Conservation (phyloP, 2,113 vertebrate genomes). For the Oriolus oriolus region DNA sequence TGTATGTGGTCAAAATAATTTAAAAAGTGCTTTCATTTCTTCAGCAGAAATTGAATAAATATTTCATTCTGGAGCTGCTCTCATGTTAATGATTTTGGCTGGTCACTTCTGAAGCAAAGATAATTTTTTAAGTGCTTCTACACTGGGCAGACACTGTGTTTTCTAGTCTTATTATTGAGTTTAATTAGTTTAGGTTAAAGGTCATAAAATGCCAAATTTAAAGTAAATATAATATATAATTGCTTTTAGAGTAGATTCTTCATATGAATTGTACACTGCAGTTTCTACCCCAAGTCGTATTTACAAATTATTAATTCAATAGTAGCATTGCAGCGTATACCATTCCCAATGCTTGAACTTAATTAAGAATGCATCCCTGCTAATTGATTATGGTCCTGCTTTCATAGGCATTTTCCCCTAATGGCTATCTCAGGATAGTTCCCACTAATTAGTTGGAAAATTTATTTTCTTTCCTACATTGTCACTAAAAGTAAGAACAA, state of each 20-base stretch:
- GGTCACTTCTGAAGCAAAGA: background rate
- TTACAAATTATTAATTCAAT: constrained; percentile 47
- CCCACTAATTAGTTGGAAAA: constrained; percentile 47
- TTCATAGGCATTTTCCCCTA: constrained; percentile 15
- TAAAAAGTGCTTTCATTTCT: background rate
- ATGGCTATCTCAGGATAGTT: constrained; percentile 10
- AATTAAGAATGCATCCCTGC: constrained; percentile 53
- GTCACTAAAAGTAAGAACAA: background rate
- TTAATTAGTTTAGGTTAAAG: constrained; percentile 2
- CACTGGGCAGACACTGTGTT: background rate
- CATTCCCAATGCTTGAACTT: constrained; percentile 31
- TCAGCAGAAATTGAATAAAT: background rate
- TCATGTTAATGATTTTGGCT: background rate
- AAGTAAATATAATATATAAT: background rate
- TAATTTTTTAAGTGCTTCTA: background rate
- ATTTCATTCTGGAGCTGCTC: background rate
- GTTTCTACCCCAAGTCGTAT: background rate
- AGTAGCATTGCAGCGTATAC: background rate
- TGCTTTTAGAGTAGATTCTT: background rate
- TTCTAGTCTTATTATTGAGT: background rate
- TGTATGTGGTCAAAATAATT: background rate
- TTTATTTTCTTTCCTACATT: background rate
- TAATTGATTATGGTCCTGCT: constrained; percentile 50
- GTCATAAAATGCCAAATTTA: background rate
- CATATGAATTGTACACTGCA: background rate